Evolutionary conservation across 2,113 vertebrate species (phyloP).

Genomic region (Reinhardtius hippoglossoides): DNA sequence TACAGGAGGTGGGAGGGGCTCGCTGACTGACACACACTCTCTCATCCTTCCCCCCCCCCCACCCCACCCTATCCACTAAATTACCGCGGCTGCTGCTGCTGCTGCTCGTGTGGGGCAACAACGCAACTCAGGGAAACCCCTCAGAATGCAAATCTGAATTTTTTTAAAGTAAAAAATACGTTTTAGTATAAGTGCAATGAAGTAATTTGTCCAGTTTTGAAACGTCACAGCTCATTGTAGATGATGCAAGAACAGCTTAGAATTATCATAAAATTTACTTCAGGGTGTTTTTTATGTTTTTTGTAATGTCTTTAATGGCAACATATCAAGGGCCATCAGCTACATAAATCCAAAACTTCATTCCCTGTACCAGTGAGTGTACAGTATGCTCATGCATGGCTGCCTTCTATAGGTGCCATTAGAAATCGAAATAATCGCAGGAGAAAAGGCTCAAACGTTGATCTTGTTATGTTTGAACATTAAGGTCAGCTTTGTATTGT

Average conservation of each 20-base stretch:
- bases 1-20: constrained; percentile 84
- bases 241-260: neutral
- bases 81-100: constrained; percentile 27
- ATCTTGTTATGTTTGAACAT: constrained; percentile 34
- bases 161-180: neutral
- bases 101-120: constrained; percentile 22
- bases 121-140: constrained; percentile 16
- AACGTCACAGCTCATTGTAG: neutral
- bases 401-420: neutral
- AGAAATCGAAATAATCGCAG: constrained; percentile 18
- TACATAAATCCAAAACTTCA: constrained; percentile 1
- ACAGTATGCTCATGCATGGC: constrained; percentile 8
- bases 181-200: neutral
- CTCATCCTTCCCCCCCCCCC: constrained; percentile 66
- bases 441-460: constrained; percentile 37
- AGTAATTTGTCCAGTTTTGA: neutral
- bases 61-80: constrained; percentile 39
- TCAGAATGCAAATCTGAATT: neutral
- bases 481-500: neutral
- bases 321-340: neutral
- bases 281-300: neutral
- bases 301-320: neutral
- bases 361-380: neutral
- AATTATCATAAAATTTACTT: neutral
- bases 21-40: constrained; percentile 63